A percentile compares a stretch with the other conserved stretches of the same genome.
These are phyloP conservation scores for Antheraea yamamai DNA, from an alignment of 2,888 invertebrate genomes.

Conservation along the genomic window DNA sequence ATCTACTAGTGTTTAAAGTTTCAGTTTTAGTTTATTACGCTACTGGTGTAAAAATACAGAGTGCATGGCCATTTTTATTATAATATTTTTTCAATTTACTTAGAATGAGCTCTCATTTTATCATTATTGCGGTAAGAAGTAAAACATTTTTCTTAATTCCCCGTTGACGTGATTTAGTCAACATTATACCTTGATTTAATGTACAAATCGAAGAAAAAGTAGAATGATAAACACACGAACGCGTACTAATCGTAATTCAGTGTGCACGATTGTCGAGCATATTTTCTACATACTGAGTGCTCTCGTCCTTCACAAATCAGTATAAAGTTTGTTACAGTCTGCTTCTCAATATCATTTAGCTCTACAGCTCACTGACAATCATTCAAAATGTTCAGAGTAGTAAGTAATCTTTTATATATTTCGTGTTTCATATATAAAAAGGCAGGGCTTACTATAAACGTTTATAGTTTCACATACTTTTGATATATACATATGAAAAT, in stretches of 20 bases:
- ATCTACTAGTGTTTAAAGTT: too few relatives aligned
- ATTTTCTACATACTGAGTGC: conserved; percentile 39
- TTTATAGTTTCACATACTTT: not conserved
- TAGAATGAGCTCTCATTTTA: not conserved
- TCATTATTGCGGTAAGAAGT: not conserved
- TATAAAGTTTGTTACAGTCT: conserved; percentile 46
- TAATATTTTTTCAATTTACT: too few relatives aligned
- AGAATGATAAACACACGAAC: not conserved
- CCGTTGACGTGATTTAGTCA: not conserved
- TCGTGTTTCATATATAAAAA: not conserved
- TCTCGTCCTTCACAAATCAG: conserved; percentile 52
- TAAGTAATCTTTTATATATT: conserved; percentile 41
- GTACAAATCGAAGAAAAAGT: not conserved
- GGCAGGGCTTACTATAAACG: not conserved
- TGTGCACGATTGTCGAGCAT: conserved; percentile 25
- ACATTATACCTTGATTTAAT: not conserved
- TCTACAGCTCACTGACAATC: conserved; percentile 40
- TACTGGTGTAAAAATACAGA: too few relatives aligned
- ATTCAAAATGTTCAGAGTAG: conserved; percentile 71
- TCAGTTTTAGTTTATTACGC: too few relatives aligned
- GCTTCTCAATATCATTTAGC: conserved; percentile 48
- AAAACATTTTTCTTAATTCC: not conserved
- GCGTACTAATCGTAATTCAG: conserved; percentile 43
- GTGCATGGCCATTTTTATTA: too few relatives aligned
- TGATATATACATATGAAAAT: too few relatives aligned